Evolutionary conservation across 2,888 invertebrate genomes (phyloP).

Genomic region (Polyommatus iphigenia): DNA sequence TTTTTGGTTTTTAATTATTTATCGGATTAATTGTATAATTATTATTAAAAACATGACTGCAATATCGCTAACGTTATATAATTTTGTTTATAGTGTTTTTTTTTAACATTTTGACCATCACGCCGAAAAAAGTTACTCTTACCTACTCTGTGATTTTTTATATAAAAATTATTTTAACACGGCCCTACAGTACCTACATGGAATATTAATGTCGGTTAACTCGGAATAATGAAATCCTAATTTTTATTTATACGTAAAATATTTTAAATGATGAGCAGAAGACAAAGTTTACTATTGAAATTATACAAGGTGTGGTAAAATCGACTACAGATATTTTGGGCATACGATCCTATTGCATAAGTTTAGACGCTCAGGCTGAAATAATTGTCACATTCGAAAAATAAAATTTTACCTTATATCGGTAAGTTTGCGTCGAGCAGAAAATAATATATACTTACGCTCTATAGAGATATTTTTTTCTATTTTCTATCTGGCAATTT

Average conservation of each 20-base stretch:
- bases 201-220: not conserved
- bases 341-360: not conserved
- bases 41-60: not conserved
- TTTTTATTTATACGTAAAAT: not conserved
- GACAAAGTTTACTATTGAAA: not conserved
- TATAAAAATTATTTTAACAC: not conserved
- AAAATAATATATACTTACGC: too few species aligned
- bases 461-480: too few species aligned
- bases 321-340: not conserved
- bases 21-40: not conserved
- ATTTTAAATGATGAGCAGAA: not conserved
- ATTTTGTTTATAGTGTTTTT: not conserved
- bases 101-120: not conserved
- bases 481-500: too few species aligned
- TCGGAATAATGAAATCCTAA: not conserved
- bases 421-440: not conserved
- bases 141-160: slow-evolving; percentile 5
- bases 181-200: not conserved
- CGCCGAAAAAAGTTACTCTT: not conserved
- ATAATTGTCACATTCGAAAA: not conserved
- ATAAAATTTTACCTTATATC: not conserved
- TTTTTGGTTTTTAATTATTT: not conserved
- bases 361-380: not conserved
- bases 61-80: not conserved
- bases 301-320: too few species aligned